Base-by-base conservation (phyloP, 2,888 invertebrate species). In the Agelastica alni region DNA sequence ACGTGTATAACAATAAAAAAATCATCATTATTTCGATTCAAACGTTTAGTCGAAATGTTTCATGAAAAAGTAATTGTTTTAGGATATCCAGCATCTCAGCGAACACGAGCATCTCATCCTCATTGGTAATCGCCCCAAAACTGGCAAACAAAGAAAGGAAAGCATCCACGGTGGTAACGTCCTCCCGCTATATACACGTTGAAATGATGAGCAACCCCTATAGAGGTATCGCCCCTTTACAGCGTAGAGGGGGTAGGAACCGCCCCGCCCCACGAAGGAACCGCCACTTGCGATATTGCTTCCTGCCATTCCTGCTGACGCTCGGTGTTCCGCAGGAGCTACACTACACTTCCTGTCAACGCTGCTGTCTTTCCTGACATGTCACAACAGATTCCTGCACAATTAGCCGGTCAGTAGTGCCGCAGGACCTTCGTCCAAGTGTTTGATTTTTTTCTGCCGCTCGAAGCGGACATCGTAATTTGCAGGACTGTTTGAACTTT, bases 201-300 rank as follows among this genome's bases (percentile, higher is more conserved):
- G 58, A 62, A 65, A 62, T 64, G 70, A 68, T 67, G 69, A 69
- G 67, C 68, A 65, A 62, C 68, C 69, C 67, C 63, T 63, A 63
- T 61, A 62, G 65, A 64, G 68, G 68, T 66, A 69, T 66, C 62
- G 64, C 59, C 63, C 46, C 53, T 56, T 32, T 6, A 14, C 18
- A 39, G 37, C 18, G 37, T 20, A 47, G 54, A 46, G 61, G 69
- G 68, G 69, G 66, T 65, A 62, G 67, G 70, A 66, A 68, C 71
- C 73, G 75, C 71, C 70, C 71, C 71, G 69, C 69, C 72, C 69
- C 69, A 64, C 58, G 69, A 70, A 76, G 77, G 77, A 77, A 77
- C 76, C 76, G 73, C 76, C 76, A 77, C 76, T 77, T 76, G 77
- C 76, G 75, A 76, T 77, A 76, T 76, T 76, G 76, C 75, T 77